Evolutionary conservation across 2,888 invertebrate genomes (phyloP).

Genomic region (Sesamia inferens): DNA sequence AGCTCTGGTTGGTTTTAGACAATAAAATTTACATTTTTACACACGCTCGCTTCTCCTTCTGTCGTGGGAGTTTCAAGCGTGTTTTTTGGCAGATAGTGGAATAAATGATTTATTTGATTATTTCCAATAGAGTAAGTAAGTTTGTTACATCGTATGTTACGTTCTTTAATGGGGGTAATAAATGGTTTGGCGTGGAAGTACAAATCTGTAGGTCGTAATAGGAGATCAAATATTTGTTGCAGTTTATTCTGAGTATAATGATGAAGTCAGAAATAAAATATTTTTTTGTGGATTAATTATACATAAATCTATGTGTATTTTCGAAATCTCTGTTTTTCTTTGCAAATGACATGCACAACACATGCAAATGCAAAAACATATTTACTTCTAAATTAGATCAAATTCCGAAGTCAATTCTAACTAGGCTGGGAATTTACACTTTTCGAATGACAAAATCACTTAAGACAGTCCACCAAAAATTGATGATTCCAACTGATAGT

Average conservation of each 20-base stretch:
- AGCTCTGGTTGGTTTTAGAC: constrained; percentile 74
- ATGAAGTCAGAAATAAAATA: neutral
- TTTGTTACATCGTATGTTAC: constrained; percentile 26
- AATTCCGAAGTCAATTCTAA: neutral
- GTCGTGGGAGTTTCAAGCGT: constrained; percentile 40
- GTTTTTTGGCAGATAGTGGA: constrained; percentile 55
- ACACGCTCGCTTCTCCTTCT: constrained; percentile 69
- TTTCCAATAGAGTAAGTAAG: constrained; percentile 32
- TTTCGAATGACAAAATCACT: neutral
- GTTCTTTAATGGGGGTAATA: constrained; percentile 8
- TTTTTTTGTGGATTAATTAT: no score
- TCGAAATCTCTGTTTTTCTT: neutral
- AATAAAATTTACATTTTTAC: constrained; percentile 89
- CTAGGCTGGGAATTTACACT: neutral
- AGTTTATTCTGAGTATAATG: neutral
- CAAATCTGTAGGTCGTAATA: neutral
- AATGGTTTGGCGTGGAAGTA: constrained; percentile 3
- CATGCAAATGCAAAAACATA: neutral
- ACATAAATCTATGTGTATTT: neutral
- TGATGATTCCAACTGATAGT: no score
- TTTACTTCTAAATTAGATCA: neutral
- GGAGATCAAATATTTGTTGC: neutral
- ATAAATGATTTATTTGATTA: constrained; percentile 55
- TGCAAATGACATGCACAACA: neutral
- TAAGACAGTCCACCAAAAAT: neutral